Evolutionary conservation across 2,797 vertebrate species (phyloP), one percentile per base, ranked within the genome.

Genomic region (Potorous gilbertii): DNA sequence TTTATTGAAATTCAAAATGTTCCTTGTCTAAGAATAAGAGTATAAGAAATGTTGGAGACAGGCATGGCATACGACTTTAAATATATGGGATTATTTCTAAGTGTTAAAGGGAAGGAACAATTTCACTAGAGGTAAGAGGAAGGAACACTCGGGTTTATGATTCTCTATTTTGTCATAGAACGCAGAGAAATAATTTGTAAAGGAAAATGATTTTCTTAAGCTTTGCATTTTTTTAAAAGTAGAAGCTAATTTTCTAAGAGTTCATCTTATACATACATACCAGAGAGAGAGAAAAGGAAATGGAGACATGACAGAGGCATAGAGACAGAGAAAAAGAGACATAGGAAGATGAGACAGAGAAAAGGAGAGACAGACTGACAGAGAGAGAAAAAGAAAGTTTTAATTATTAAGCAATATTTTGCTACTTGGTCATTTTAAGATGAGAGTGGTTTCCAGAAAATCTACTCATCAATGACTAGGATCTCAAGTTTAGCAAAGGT

Each of bases 401-500:
- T 74, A n/a, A 74, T 74, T 40, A n/a, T 74, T 46, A 81, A 81
- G n/a, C n/a, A 46, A 81, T 31, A 40, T 54, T 52, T 94, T 96
- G 55, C 54, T 93, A 95, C 87, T 46, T 57, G 92, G 74, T 52
- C 95, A 94, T 94, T 96, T 97, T 93, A 59, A 91, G 28, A 27
- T 0, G 27, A 97, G 94, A 90, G 87, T 91, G n/a, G 55, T 94
- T 97, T 98, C 95, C 94, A 93, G 92, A 97, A 95, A 90, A 96
- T 93, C 81, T 96, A 95, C 57, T 97, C 94, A 89, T 81, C 92
- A 95, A 93, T 92, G 90, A 97, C 40, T 96, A 55, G 95, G 57
- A 92, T 87, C 96, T 97, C 55, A 21, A 95, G 94, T 96, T 98
- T 98, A 97, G 56, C 94, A 96, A 96, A 98, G 97, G 95, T 95